phyloP scores from a whole-genome alignment of 2,888 invertebrate species.

The Cosmopolites sordidus region DNA sequence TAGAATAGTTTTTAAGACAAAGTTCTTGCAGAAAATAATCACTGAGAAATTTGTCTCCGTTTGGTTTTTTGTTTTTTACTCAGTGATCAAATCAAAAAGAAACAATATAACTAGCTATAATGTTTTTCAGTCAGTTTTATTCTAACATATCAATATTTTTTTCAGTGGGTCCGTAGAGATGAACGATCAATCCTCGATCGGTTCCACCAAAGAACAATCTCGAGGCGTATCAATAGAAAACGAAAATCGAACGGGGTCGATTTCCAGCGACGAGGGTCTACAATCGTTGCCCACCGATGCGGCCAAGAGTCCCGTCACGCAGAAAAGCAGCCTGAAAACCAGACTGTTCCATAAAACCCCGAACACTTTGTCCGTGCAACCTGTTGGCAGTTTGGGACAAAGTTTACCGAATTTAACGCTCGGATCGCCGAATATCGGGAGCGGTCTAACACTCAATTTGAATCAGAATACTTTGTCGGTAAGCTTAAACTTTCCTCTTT shows the following conservation, averaged over 20 bases:
- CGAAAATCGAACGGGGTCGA: conserved; percentile 59
- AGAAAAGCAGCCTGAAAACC: conserved; percentile 46
- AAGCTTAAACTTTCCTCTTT: conserved; percentile 6
- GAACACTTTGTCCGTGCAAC: conserved; percentile 72
- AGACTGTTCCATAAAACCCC: conserved; percentile 53
- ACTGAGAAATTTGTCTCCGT: too few relatives aligned
- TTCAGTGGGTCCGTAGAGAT: conserved; percentile 63
- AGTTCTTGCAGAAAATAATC: too few relatives aligned
- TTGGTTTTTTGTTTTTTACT: too few relatives aligned
- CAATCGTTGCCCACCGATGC: conserved; percentile 47
- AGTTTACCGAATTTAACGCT: conserved; percentile 72
- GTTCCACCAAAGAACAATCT: conserved; percentile 50
- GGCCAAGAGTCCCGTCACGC: conserved; percentile 45
- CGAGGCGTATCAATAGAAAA: conserved; percentile 60
- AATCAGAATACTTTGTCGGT: conserved; percentile 54
- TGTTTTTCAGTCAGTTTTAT: not conserved
- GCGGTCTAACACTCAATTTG: conserved; percentile 40
- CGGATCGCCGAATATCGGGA: conserved; percentile 46
- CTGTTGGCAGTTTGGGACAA: conserved; percentile 66
- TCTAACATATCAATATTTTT: too few relatives aligned
- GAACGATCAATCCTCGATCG: conserved; percentile 56
- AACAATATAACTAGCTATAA: not conserved
- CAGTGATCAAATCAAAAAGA: too few relatives aligned
- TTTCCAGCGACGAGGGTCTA: conserved; percentile 61
- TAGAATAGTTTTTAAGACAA: too few relatives aligned